phyloP scores from a whole-genome alignment of 2,797 vertebrate genomes.

The Psittacula derbiana region DNA sequence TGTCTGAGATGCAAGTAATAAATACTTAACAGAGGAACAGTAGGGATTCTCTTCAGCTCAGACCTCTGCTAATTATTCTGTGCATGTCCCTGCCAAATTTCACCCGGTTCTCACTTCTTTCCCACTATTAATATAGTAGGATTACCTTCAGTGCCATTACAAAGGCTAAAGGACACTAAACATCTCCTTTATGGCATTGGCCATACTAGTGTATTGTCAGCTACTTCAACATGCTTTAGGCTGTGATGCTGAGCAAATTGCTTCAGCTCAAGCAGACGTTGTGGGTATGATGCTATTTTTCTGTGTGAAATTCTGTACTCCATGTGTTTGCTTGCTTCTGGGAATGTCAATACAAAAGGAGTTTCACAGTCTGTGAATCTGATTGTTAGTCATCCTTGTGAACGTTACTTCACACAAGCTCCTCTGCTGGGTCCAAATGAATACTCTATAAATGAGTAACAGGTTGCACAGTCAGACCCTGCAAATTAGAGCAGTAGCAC shows the following conservation, averaged over 20 bases:
- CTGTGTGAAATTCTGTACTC: background rate
- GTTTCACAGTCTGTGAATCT: background rate
- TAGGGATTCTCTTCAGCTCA: background rate
- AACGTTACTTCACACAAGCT: background rate
- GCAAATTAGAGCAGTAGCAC: background rate
- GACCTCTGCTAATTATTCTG: constrained; percentile 20
- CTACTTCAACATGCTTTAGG: background rate
- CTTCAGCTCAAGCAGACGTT: background rate
- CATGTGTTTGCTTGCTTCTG: background rate
- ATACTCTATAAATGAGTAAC: background rate
- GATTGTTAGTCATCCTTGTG: background rate
- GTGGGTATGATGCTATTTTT: background rate
- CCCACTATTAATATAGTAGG: background rate
- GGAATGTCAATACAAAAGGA: background rate
- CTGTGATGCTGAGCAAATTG: background rate
- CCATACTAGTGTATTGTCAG: background rate
- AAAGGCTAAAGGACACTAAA: background rate
- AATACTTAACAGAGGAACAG: background rate
- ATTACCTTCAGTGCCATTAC: background rate
- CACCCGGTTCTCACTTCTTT: background rate
- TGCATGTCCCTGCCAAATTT: background rate
- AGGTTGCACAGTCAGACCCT: background rate
- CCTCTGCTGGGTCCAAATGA: background rate
- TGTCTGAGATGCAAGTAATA: background rate
- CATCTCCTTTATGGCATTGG: background rate